phyloP scores from a whole-genome alignment of 2,113 vertebrate species.

The Passer domesticus region DNA sequence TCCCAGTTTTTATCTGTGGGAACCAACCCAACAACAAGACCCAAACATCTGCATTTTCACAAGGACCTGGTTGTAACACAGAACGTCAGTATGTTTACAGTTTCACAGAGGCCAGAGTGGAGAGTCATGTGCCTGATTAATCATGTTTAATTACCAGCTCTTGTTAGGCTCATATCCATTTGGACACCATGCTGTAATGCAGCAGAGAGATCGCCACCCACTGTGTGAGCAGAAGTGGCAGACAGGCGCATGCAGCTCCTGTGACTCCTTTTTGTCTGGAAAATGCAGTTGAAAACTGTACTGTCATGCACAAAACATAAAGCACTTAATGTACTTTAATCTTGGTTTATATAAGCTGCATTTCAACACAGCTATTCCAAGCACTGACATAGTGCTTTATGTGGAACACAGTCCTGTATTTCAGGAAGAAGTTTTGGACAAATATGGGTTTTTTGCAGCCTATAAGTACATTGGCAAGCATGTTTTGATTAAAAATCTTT shows the following conservation, averaged over 20 bases:
- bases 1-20: not conserved
- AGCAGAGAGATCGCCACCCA: not conserved
- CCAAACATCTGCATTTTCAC: not conserved
- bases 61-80: not conserved
- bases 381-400: not conserved
- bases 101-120: not conserved
- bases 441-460: rapidly evolving
- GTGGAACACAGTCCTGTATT: not conserved
- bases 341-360: not conserved
- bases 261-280: not conserved
- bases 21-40: rapidly evolving
- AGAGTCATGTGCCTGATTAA: not conserved
- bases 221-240: not conserved
- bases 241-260: rapidly evolving
- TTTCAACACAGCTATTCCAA: not conserved
- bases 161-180: not conserved
- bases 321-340: not conserved
- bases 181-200: not conserved
- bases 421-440: not conserved
- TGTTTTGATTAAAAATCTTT: not conserved
- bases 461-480: not conserved
- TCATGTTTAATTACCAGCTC: not conserved
- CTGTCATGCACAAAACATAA: not conserved
- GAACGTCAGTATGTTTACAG: not conserved
- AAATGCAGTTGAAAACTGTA: not conserved